Percentiles rank a stretch among this genome's conserved stretches.
Conservation (phyloP, 2,888 invertebrate genomes). For the Ceriagrion tenellum region DNA sequence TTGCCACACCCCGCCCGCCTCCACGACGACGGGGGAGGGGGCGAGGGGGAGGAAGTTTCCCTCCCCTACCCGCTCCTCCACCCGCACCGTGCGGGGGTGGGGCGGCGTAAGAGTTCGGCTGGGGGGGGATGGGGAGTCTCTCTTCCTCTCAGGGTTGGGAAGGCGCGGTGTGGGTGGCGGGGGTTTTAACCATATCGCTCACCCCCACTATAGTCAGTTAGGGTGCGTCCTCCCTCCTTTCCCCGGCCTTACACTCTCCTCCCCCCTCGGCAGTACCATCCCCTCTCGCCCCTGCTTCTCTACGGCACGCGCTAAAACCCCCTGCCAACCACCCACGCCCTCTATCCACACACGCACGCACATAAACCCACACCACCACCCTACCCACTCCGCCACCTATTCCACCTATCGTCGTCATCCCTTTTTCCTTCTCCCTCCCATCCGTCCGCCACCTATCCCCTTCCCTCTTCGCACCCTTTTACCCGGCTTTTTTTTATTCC, state of each 20-base stretch:
- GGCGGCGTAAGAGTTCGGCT: not conserved
- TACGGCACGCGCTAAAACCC: not conserved
- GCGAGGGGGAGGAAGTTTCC: too few relatives aligned
- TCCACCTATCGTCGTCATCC: not conserved
- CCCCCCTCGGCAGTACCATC: not conserved
- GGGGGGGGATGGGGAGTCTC: not conserved
- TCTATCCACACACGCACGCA: not conserved
- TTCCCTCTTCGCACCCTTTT: not conserved
- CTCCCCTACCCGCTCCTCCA: not conserved
- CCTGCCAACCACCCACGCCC: not conserved
- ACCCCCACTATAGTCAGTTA: not conserved
- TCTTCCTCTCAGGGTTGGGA: too few relatives aligned
- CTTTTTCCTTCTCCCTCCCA: not conserved
- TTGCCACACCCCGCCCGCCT: conserved; percentile 66
- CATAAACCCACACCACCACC: not conserved
- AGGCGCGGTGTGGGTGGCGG: not conserved
- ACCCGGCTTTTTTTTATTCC: not conserved
- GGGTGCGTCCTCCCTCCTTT: not conserved
- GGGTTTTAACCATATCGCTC: conserved; percentile 1
- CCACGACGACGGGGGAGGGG: not conserved
- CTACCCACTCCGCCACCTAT: not conserved
- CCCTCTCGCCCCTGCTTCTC: not conserved
- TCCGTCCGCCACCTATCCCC: not conserved
- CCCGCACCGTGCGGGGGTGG: not conserved
- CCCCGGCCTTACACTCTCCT: not conserved